Evolutionary conservation across 2,797 vertebrate genomes (phyloP), one percentile per base, ranked within the genome.

Genomic region (Jordanella pulchra): DNA sequence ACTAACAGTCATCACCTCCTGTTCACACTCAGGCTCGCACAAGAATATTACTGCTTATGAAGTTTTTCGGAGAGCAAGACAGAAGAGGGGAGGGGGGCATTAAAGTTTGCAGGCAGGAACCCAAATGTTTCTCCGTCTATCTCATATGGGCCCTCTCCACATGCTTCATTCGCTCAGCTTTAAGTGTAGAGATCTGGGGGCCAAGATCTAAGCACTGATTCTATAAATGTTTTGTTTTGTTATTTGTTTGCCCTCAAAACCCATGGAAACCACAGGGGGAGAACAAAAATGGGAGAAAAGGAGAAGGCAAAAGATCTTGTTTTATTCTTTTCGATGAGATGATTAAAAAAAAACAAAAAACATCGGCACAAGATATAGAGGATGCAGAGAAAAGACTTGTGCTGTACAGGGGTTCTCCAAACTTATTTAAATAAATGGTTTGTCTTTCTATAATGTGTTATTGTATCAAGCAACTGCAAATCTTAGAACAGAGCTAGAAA

Each of bases 151-250:
- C 85, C 89, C 82, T 87, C 89, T 81, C 89, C 79, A 32, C 87
- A 90, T 86, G 91, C 91, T 89, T 85, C 89, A 83, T 89, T 90
- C 86, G 27, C 85, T 87, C 87, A 74, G 78, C 83, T 84, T 83
- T 81, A 87, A 89, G 87, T 83, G 82, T 68, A 50, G 84, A 86
- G 89, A 88, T 90, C 83, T 80, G 51, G 86, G 88, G 89, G 85
- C 84, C 86, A 72, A 84, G 81, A 89, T 88, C 84, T 75, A 77
- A 88, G 84, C 79, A 74, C 80, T 86, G 89, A 91, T 81, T 92
- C 85, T 88, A 92, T 90, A 89, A 90, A 92, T 91, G 90, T 92
- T 92, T 91, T 93, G 87, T 90, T 92, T 90, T 88, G 89, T 91
- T 92, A 89, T 92, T 91, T 91, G 89, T 91, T 91, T 88, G 87